A percentile compares a stretch with the other conserved stretches of the same genome.
phyloP scores from a whole-genome alignment of 2,797 vertebrate species.

The Arremon aurantiirostris region DNA sequence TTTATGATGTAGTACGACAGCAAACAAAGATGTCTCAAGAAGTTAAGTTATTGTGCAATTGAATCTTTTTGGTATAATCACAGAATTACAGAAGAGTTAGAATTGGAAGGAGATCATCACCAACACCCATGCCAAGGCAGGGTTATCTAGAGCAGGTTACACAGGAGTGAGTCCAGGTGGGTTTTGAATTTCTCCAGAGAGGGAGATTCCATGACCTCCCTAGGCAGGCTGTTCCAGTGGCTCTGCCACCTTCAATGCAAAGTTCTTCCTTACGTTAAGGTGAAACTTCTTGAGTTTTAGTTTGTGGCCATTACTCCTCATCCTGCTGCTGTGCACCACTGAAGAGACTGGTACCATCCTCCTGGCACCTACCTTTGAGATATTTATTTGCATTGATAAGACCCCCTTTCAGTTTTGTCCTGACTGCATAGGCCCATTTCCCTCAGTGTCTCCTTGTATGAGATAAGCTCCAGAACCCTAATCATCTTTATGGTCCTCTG shows the following conservation, averaged over 20 bases:
- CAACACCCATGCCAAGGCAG: background rate
- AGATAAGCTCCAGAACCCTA: background rate
- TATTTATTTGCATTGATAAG: background rate
- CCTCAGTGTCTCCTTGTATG: background rate
- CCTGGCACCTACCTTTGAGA: background rate
- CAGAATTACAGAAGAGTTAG: background rate
- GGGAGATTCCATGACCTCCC: fast-evolving
- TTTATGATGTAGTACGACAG: background rate
- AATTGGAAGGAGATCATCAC: background rate
- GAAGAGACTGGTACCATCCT: background rate
- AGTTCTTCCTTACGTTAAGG: background rate
- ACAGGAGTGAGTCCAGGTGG: background rate
- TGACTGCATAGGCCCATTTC: background rate
- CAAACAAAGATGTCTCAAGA: background rate
- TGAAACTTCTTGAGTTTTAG: background rate
- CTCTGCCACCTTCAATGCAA: background rate
- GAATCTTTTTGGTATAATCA: background rate
- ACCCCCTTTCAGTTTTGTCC: background rate
- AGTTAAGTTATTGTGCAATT: background rate
- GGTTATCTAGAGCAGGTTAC: background rate
- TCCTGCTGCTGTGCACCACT: background rate
- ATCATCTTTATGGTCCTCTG: background rate
- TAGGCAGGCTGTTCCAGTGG: background rate
- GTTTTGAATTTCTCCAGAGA: background rate
- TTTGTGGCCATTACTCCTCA: background rate